Conservation (phyloP, 2,113 vertebrate species). For the Caranx ignobilis region DNA sequence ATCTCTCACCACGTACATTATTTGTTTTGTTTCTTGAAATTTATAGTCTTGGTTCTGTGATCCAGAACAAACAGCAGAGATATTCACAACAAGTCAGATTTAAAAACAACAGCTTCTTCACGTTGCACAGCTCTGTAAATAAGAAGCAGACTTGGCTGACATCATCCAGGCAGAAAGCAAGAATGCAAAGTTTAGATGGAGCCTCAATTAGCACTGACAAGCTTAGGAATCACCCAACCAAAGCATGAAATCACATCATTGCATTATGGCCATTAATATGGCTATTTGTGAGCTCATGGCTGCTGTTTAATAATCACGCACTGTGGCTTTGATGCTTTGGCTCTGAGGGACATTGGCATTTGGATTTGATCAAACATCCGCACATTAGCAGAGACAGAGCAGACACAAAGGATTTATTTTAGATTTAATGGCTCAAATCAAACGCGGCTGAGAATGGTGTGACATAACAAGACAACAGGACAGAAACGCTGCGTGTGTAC, state of each 20-base stretch:
- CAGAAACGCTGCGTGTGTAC: neutral
- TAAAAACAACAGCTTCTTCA: constrained; percentile 6
- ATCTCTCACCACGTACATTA: neutral
- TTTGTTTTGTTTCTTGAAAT: constrained; percentile 20
- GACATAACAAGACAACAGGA: neutral
- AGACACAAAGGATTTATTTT: constrained; percentile 22
- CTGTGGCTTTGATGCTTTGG: constrained; percentile 27
- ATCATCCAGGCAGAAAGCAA: constrained; percentile 7
- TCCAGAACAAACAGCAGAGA: constrained; percentile 6
- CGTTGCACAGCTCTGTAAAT: constrained; percentile 25
- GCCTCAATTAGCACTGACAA: constrained; percentile 25
- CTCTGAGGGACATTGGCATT: constrained; percentile 24
- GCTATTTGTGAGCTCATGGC: constrained; percentile 29
- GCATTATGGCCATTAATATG: constrained; percentile 36
- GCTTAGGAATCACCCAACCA: constrained; percentile 20
- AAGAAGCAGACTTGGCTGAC: constrained; percentile 41
- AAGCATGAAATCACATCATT: constrained; percentile 53
- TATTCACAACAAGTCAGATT: constrained; percentile 11
- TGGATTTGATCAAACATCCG: constrained; percentile 39
- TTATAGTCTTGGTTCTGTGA: neutral
- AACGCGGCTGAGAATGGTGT: constrained; percentile 42
- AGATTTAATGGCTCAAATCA: constrained; percentile 20
- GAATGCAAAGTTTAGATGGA: constrained; percentile 12
- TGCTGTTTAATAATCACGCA: constrained; percentile 40
- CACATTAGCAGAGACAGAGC: constrained; percentile 7